Evolutionary conservation across 2,888 invertebrate species (phyloP).

Genomic region (Pharmacophagus antenor): DNA sequence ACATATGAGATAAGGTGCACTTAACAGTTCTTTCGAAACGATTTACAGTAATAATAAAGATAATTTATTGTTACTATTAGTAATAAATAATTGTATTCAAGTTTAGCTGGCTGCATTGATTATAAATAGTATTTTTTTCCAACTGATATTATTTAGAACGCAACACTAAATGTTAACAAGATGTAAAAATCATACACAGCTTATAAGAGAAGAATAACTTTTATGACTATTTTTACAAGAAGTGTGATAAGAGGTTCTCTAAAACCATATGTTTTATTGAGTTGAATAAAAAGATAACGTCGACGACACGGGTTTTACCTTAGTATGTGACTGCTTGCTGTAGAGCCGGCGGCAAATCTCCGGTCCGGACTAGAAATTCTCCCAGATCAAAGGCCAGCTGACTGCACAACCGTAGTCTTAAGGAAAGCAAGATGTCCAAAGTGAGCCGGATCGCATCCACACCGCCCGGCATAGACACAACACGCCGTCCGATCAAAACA

Average conservation of each 20-base stretch:
- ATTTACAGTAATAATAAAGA: neutral
- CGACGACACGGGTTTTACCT: conserved; percentile 62
- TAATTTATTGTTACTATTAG: neutral
- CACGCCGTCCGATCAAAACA: conserved; percentile 74
- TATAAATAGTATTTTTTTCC: neutral
- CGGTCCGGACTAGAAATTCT: conserved; percentile 37
- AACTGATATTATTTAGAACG: neutral
- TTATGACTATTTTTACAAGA: neutral
- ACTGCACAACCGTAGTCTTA: conserved; percentile 54
- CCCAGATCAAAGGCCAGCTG: conserved; percentile 42
- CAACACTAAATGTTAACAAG: neutral
- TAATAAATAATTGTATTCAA: neutral
- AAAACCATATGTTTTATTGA: conserved; percentile 9
- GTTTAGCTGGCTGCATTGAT: neutral
- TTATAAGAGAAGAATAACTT: neutral
- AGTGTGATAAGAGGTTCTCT: conserved; percentile 28
- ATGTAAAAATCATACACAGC: neutral
- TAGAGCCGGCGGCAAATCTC: conserved; percentile 45
- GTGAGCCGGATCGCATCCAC: conserved; percentile 58
- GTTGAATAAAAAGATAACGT: conserved; percentile 31
- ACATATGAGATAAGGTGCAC: neutral
- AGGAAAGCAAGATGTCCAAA: conserved; percentile 53
- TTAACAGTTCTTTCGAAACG: neutral
- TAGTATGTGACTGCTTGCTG: conserved; percentile 58
- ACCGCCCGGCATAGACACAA: conserved; percentile 70